Conservation (phyloP, 1,140 invertebrate species). For the Musca vetustissima region DNA sequence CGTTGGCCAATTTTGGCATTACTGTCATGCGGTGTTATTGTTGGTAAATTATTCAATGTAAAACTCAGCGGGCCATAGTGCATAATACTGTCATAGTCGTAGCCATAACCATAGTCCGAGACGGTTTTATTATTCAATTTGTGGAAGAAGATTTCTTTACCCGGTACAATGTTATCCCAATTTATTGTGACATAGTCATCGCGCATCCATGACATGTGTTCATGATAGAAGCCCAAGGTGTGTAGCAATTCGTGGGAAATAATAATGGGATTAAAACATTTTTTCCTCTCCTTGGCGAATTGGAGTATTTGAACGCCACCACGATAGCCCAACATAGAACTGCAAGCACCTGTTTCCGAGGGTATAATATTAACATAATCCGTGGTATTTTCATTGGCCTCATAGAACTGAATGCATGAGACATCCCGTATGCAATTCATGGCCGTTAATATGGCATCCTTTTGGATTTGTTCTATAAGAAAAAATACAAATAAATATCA, state of each 20-base stretch:
- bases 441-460: neutral
- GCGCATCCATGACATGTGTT: conserved; percentile 64
- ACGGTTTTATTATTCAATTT: conserved; percentile 58
- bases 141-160: conserved; percentile 59
- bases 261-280: conserved; percentile 60
- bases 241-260: conserved; percentile 71
- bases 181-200: conserved; percentile 62
- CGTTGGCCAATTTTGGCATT: conserved; percentile 62
- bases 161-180: conserved; percentile 61
- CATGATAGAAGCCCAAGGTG: conserved; percentile 63
- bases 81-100: conserved; percentile 74
- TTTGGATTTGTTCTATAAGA: conserved; percentile 7
- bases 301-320: conserved; percentile 59
- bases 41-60: conserved; percentile 67
- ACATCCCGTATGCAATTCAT: conserved; percentile 48
- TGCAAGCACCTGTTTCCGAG: conserved; percentile 53
- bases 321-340: conserved; percentile 58
- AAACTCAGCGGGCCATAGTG: conserved; percentile 76
- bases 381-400: conserved; percentile 35
- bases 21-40: conserved; percentile 61
- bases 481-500: neutral
- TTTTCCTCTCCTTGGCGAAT: conserved; percentile 47
- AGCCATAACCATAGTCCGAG: conserved; percentile 58
- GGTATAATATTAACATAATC: conserved; percentile 44
- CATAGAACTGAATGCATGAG: conserved; percentile 39